Evolutionary conservation across 2,797 vertebrate species (phyloP), one percentile per base, ranked within the genome.

Genomic region (Pteropus rufus): DNA sequence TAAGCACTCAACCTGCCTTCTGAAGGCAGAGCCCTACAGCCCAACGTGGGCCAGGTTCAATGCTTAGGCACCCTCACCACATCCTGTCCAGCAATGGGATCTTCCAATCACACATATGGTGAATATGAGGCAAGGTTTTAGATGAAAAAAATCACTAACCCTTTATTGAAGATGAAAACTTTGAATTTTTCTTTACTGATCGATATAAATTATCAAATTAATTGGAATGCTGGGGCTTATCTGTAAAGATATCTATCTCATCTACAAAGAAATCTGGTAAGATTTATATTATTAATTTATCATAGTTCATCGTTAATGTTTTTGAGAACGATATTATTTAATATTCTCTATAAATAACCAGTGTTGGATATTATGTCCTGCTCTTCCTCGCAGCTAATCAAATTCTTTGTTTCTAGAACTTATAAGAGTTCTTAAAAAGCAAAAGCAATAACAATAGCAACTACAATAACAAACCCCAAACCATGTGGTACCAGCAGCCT

Each of bases 321-420:
- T 93, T 84, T 46, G 19, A 92, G 49, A 49, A 34, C 7, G 41
- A 5, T 94, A 69, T 39, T 93, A 87, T 65, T 62, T 80, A 84
- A 56, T 18, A 3, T 31, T 34, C 41, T 23, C 96, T 84, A 72
- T 46, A 83, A 67, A 56, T 76, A 83, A 88, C 0, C 10, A 34
- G 10, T 39, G 4, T 83, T 72, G 62, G 14, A 14, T 84, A 64
- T 36, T 70, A 81, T 52, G 34, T 73, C 85, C 19, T 36, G 19
- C 19, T 91, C 12, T 15, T 92, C 21, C 58, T 89, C 24, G 49
- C 0, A 69, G 18, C 52, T 96, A 73, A 82, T 90, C 24, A 73
- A 81, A 34, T 77, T 80, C 56, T 75, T 29, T 79, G 19, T 83
- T 91, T 87, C 56, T 85, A 94, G 69, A 93, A 94, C 69, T 73